Conservation (phyloP, 2,888 invertebrate species). For the Drosophila algonquin region DNA sequence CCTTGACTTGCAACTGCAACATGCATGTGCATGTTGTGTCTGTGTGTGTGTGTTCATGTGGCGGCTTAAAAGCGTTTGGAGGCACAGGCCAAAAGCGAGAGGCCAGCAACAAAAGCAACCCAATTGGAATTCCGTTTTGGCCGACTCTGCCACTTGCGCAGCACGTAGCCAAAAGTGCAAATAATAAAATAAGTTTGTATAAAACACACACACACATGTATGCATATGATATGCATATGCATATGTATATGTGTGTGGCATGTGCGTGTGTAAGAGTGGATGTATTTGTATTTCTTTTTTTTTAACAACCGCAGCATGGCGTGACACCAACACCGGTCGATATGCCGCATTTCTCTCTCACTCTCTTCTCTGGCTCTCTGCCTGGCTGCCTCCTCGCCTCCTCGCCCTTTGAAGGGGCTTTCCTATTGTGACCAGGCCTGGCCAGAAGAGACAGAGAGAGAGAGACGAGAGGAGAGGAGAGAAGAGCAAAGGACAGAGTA, state of each 20-base stretch:
- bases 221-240: conserved; percentile 19
- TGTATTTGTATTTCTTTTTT: conserved; percentile 19
- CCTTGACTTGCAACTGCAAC: conserved; percentile 34
- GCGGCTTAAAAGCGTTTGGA: conserved; percentile 27
- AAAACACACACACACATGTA: conserved; percentile 38
- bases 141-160: conserved; percentile 34
- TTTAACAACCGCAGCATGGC: conserved; percentile 49
- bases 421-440: conserved; percentile 7
- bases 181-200: conserved; percentile 71
- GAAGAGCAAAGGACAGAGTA: neutral
- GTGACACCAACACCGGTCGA: conserved; percentile 63
- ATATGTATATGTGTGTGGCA: conserved; percentile 16
- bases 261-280: conserved; percentile 23
- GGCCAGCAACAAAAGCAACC: conserved; percentile 2
- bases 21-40: neutral
- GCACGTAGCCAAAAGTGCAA: conserved; percentile 68
- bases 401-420: neutral
- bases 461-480: neutral
- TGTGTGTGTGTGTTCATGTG: conserved; percentile 2
- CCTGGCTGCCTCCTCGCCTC: neutral
- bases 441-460: neutral
- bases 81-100: conserved; percentile 29
- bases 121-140: conserved; percentile 34
- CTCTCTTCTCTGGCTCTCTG: conserved; percentile 34
- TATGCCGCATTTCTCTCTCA: conserved; percentile 66